Evolutionary conservation across 2,888 invertebrate genomes (phyloP), one percentile per base, ranked within the genome.

Genomic region (Caenorhabditis drosophilae): DNA sequence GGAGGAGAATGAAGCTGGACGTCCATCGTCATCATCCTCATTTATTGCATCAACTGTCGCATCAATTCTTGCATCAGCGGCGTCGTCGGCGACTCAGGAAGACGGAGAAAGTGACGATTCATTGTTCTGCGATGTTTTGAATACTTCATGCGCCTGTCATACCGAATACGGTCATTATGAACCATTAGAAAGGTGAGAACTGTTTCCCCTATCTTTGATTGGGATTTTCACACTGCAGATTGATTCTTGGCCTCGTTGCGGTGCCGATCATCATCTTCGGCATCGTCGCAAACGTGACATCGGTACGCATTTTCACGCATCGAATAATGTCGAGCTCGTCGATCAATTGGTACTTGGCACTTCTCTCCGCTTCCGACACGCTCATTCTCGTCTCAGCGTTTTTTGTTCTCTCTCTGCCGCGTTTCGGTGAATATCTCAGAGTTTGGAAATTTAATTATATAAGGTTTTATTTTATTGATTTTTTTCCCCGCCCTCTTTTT

Each of bases 291-390:
- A 78, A 78, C 49, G 50, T 80, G 15, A 72, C 77, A 3, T 76
- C 76, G 0, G 72, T 78, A 23, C 63, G 77, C 9, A 76, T 80
- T 46, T 80, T 80, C 69, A 78, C 78, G 2, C 79, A 80, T 64
- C 71, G 70, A 18, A 67, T 78, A 15, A 79, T 79, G 78, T 63
- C 70, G 4, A 57, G 64, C 20, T 76, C 76, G 0, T 74, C 75
- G 18, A 77, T 79, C 58, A 80, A 80, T 51, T 80, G 80, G 80
- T 80, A 80, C 50, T 59, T 80, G 47, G 71, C 78, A 1, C 76
- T 78, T 9, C 66, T 80, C 4, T 76, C 79, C 25, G 67, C 67
- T n/a, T 75, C 76, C 1, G 80, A 80, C 53, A 76, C 79, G 16
- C 48, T 80, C 27, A 77, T 79, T 49, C 69, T 80, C 9, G 56